Evolutionary conservation across 2,113 vertebrate genomes (phyloP).

Genomic region (Daphoenositta chrysoptera): DNA sequence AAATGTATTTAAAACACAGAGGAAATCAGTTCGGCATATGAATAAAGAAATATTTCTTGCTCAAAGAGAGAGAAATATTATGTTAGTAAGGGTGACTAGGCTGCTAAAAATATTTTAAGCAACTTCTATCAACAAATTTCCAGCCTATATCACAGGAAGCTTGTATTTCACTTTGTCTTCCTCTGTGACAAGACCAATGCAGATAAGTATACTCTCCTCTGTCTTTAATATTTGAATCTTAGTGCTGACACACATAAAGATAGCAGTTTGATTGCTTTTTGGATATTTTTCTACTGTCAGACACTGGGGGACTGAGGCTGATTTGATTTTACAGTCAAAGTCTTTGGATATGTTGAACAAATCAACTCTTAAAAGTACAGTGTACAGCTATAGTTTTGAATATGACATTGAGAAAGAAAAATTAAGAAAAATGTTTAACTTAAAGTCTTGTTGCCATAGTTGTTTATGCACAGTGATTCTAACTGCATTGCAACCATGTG

Average conservation of each 20-base stretch:
- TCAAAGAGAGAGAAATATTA: neutral
- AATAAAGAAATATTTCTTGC: neutral
- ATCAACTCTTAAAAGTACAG: neutral
- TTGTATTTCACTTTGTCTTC: neutral
- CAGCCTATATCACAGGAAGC: neutral
- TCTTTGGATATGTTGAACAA: neutral
- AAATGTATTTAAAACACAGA: neutral
- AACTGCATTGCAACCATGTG: neutral
- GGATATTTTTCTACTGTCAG: neutral
- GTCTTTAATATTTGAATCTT: neutral
- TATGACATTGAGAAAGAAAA: neutral
- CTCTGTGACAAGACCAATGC: neutral
- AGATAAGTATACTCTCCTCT: neutral
- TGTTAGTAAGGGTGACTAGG: neutral
- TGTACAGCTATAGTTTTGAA: neutral
- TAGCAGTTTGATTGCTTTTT: neutral
- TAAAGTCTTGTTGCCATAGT: neutral
- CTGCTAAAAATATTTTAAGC: neutral
- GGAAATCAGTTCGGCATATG: neutral
- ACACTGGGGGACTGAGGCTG: neutral
- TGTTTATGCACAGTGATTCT: neutral
- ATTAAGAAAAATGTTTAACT: neutral
- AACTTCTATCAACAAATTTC: neutral
- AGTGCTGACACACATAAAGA: neutral
- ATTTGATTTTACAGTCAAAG: neutral